phyloP scores from a whole-genome alignment of 2,888 invertebrate genomes.

The Autographa gamma region DNA sequence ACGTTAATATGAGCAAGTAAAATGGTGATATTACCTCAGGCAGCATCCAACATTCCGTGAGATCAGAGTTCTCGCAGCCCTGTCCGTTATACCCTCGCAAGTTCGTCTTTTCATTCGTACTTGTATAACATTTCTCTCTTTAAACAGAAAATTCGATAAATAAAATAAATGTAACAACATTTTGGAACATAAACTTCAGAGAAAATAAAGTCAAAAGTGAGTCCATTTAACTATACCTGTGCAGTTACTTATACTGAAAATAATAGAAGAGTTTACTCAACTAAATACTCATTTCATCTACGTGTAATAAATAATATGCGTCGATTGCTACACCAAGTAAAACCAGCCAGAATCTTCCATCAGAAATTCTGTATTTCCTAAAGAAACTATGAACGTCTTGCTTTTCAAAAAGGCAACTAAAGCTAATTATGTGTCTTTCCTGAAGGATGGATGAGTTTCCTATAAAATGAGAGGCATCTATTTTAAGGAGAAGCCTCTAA shows the following conservation, averaged over 20 bases:
- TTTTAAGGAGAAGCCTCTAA: background rate
- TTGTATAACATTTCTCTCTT: conserved; percentile 84
- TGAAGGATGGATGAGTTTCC: too few relatives aligned
- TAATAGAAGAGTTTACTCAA: too few relatives aligned
- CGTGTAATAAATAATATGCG: too few relatives aligned
- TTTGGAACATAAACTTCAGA: background rate
- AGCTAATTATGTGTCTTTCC: too few relatives aligned
- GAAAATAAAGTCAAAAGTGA: background rate
- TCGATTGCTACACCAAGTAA: too few relatives aligned
- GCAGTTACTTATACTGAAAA: too few relatives aligned
- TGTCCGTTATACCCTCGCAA: conserved; percentile 77
- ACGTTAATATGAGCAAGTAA: background rate
- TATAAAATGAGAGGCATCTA: too few relatives aligned
- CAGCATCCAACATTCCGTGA: conserved; percentile 90
- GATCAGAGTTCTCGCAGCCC: conserved; percentile 81
- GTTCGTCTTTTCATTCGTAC: conserved; percentile 74
- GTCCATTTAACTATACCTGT: background rate
- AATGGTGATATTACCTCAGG: conserved; percentile 81
- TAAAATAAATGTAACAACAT: conserved; percentile 13
- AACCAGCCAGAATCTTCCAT: background rate
- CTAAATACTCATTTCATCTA: too few relatives aligned
- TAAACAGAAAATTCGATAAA: conserved; percentile 52
- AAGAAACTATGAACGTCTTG: too few relatives aligned
- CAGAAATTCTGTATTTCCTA: too few relatives aligned
- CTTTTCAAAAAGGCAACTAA: too few relatives aligned